Percentiles rank a stretch among this genome's conserved stretches.
phyloP scores from a whole-genome alignment of 53 echinoderm and acorn worm genomes.

The Arbacia lixula region DNA sequence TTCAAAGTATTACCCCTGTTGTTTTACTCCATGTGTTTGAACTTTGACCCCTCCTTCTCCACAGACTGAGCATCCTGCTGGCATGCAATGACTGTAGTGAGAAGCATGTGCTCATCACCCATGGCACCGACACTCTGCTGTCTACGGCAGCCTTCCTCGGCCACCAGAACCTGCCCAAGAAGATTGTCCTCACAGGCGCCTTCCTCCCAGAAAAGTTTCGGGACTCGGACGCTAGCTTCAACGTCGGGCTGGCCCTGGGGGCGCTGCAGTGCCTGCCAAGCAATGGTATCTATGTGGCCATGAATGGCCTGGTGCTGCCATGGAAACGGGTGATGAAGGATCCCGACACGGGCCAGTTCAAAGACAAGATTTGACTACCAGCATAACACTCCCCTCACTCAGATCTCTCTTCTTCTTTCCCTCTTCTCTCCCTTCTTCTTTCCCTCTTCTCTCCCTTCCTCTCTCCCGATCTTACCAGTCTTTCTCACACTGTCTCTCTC shows the following conservation, averaged over 20 bases:
- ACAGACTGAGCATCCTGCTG: conserved; percentile 62
- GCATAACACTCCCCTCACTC: no score
- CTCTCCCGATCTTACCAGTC: no score
- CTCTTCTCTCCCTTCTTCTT: no score
- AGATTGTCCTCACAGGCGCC: conserved; percentile 73
- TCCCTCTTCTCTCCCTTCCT: no score
- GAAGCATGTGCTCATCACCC: conserved; percentile 66
- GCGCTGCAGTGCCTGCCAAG: conserved; percentile 70
- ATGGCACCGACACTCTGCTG: conserved; percentile 82
- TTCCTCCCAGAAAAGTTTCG: conserved; percentile 79
- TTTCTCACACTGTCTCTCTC: no score
- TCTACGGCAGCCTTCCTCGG: conserved; percentile 74
- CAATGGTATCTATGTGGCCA: conserved; percentile 64
- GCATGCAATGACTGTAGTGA: conserved; percentile 63
- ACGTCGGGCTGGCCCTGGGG: conserved; percentile 73
- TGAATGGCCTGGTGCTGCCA: conserved; percentile 68
- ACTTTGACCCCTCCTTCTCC: background rate
- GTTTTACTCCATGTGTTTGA: background rate
- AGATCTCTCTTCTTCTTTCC: no score
- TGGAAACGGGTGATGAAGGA: conserved; percentile 71
- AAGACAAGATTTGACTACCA: no score
- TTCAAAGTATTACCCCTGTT: no score
- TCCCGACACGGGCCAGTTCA: conserved; percentile 60
- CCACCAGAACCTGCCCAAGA: conserved; percentile 62
- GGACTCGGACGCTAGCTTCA: conserved; percentile 73